These are phyloP conservation scores for Epinotia brunnichana DNA, from an alignment of 2,888 invertebrate genomes.

Conservation along the genomic window DNA sequence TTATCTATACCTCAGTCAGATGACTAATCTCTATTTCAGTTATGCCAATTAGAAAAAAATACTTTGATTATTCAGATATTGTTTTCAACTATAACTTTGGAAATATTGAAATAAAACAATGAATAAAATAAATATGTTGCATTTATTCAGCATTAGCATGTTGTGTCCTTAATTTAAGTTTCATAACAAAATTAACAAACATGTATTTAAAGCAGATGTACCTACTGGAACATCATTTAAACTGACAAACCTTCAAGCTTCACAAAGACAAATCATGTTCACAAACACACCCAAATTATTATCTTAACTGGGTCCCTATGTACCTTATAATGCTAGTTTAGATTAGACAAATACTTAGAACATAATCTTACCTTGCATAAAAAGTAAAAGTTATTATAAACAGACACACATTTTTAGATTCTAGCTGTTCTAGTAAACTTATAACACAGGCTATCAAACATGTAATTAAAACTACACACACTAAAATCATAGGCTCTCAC, in stretches of 20 bases:
- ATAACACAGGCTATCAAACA: not conserved
- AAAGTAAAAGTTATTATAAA: not conserved
- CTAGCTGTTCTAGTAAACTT: not conserved
- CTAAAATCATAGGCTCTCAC: not conserved
- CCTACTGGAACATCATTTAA: not conserved
- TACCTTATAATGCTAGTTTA: slow-evolving; percentile 1
- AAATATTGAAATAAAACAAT: slow-evolving; percentile 28
- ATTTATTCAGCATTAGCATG: slow-evolving; percentile 30
- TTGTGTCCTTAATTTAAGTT: not conserved
- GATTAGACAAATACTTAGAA: not conserved
- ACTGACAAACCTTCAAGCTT: slow-evolving; percentile 4
- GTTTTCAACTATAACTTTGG: not conserved
- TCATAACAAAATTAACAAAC: not conserved
- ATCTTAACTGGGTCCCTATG: slow-evolving; percentile 1
- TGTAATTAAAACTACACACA: slow-evolving; percentile 2
- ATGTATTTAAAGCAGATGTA: slow-evolving; percentile 14
- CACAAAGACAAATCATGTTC: not conserved
- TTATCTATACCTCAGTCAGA: not conserved
- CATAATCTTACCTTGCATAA: not conserved
- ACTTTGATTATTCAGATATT: not conserved
- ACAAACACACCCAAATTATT: slow-evolving; percentile 7
- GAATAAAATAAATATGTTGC: slow-evolving; percentile 10
- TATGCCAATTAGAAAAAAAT: not conserved
- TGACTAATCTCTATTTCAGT: no score
- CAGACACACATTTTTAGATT: not conserved